Base-by-base conservation (phyloP, 1,140 invertebrate species). In the Melanaphis sacchari region DNA sequence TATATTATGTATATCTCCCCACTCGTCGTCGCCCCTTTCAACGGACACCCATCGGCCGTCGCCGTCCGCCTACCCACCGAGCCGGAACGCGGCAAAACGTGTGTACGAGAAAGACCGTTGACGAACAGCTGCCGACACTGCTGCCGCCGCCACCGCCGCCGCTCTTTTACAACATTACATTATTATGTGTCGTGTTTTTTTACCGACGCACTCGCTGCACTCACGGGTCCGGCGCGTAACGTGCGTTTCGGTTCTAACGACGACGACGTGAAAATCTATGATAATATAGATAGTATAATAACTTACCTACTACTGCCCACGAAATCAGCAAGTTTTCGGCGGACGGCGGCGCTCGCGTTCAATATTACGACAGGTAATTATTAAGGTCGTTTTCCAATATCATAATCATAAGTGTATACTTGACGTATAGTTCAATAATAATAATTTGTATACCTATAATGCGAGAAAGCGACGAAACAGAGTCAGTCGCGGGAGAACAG, bases 31-130 rank as follows among this genome's bases (percentile, higher is more conserved):
- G 52, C 89, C 89, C 89, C 52, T 59, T 52, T 90, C 54, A 41
- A 91, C 90, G 59, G 54, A 43, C 90, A 91, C 90, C 90, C 90
- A 91, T 91, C 90, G 52, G 15, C 54, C 31, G 31, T 3, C 84
- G 15, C 38, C 24, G 54, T 40, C 66, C 59, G 90, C 90, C 90
- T 81, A 81, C 40, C 90, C 90, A 66, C 31, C 31, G 66, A 24
- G 26, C 90, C 66, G 90, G 54, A 91, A 76, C 90, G 40, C 76
- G 90, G 90, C 41, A 66, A 91, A 54, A n/a, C 90, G 89, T 43
- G 66, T 31, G 89, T 59, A 41, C 88, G 90, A 81, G 59, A 91
- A 91, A 82, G 91, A 92, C 91, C 91, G 91, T 92, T 92, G 91
- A 92, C 66, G 91, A 92, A 92, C 91, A 90, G 88, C 88, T 90